A percentile compares a stretch with the other conserved stretches of the same genome.
phyloP scores from a whole-genome alignment of 2,113 vertebrate species.

The Chrysochloris asiatica region DNA sequence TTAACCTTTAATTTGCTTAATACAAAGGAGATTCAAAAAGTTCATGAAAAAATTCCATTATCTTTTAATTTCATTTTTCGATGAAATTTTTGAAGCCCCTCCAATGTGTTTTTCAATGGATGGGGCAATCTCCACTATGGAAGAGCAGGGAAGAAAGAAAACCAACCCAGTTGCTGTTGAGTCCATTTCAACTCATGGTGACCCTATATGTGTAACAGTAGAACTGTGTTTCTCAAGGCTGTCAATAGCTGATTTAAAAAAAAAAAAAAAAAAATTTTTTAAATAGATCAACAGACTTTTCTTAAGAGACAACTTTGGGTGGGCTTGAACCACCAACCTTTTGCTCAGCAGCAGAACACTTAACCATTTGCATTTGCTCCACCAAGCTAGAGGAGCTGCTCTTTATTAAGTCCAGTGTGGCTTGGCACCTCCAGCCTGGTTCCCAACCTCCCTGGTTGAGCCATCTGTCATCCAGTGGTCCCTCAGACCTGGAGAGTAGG shows the following conservation, averaged over 20 bases:
- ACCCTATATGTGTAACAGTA: not conserved
- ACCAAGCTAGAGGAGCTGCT: not conserved
- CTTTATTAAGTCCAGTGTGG: not conserved
- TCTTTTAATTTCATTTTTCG: too few relatives aligned
- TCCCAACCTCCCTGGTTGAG: not conserved
- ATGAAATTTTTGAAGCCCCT: not conserved
- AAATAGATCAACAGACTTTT: not conserved
- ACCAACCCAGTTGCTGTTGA: not conserved
- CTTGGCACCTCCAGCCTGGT: not conserved
- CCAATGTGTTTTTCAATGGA: not conserved
- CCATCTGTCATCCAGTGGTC: not conserved
- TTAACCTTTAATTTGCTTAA: too few relatives aligned
- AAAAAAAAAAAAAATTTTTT: too few relatives aligned
- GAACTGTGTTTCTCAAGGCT: not conserved
- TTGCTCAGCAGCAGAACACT: too few relatives aligned
- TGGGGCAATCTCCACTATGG: not conserved
- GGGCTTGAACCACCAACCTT: too few relatives aligned
- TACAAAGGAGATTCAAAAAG: too few relatives aligned
- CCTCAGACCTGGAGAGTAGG: not conserved
- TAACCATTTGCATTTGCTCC: not conserved
- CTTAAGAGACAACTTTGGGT: too few relatives aligned
- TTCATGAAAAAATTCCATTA: too few relatives aligned
- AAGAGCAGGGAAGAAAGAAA: not conserved
- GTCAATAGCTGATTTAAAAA: not conserved
- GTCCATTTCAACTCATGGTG: not conserved